Conservation (phyloP, 2,888 invertebrate species). For the Clusia tigrina region DNA sequence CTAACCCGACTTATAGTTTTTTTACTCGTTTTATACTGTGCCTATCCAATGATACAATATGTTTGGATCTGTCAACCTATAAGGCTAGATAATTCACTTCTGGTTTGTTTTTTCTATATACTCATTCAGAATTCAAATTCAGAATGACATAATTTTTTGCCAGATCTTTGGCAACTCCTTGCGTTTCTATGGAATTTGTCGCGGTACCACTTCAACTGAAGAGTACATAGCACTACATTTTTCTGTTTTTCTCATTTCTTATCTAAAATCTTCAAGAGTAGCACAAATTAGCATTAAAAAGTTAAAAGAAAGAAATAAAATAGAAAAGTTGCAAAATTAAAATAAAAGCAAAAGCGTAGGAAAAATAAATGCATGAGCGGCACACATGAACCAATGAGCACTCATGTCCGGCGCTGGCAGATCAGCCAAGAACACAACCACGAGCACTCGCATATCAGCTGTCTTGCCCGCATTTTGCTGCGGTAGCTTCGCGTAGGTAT, state of each 20-base stretch:
- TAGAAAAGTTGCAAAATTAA: not conserved
- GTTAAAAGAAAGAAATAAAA: slow-evolving; percentile 2
- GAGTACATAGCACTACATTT: no score
- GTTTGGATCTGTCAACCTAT: no score
- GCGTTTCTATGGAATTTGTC: no score
- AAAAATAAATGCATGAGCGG: not conserved
- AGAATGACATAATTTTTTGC: no score
- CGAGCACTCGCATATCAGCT: not conserved
- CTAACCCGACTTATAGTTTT: no score
- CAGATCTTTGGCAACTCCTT: no score
- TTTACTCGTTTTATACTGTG: no score
- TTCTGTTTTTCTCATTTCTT: not conserved
- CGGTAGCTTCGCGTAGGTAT: not conserved
- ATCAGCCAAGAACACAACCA: not conserved
- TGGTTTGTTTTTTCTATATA: no score
- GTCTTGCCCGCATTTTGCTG: not conserved
- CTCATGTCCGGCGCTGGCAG: not conserved
- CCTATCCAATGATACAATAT: no score
- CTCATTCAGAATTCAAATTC: no score
- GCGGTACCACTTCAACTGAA: no score
- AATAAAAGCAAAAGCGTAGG: not conserved
- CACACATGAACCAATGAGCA: not conserved
- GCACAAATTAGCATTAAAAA: not conserved
- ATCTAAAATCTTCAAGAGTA: not conserved
- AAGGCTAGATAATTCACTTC: no score